Evolutionary conservation across 2,797 vertebrate species (phyloP), one percentile per base, ranked within the genome.

Genomic region (Scolopax bukidnonensis): DNA sequence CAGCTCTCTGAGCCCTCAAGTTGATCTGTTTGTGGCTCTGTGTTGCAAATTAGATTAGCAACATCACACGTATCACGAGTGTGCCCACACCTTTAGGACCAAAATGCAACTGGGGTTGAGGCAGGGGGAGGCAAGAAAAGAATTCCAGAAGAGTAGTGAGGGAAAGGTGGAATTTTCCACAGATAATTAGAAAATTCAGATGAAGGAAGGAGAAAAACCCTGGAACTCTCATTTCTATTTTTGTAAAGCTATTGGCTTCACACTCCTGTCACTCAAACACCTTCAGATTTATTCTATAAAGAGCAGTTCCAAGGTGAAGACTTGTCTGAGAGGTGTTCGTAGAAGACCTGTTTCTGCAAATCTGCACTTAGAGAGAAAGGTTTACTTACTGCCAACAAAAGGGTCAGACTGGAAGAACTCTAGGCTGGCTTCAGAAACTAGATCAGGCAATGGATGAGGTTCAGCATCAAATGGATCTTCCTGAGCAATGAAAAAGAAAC

Each of bases 341-440:
- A 47, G 32, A 77, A 61, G 63, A 60, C 3, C 16, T 10, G 40
- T 61, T 88, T 89, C 60, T 90, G 67, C 33, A 90, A 90, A 94
- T 54, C 56, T 53, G 51, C 40, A 75, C 48, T 79, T 84, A 19
- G n/a, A 96, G 77, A 91, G 36, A 95, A 95, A 91, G 86, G 36
- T 17, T 91, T 85, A 98, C 99, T 99, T 98, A 99, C 99, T 98
- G 89, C 99, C 99, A 95, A 98, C 98, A 84, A 99, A 99, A 50
- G 99, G 99, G 97, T 99, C 99, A 56, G 98, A 98, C 88, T 99
- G 98, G 96, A 99, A 99, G 98, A 99, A 99, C 95, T 99, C 99
- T 97, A 99, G 98, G 64, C 97, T 98, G 76, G 99, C 96, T 93
- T 98, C 98, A 73, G 98, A 95, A 91, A 98, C 98, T 32, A 98